These are phyloP conservation scores for Gymnocheta viridis DNA, from an alignment of 2,888 invertebrate genomes.

Conservation along the genomic window DNA sequence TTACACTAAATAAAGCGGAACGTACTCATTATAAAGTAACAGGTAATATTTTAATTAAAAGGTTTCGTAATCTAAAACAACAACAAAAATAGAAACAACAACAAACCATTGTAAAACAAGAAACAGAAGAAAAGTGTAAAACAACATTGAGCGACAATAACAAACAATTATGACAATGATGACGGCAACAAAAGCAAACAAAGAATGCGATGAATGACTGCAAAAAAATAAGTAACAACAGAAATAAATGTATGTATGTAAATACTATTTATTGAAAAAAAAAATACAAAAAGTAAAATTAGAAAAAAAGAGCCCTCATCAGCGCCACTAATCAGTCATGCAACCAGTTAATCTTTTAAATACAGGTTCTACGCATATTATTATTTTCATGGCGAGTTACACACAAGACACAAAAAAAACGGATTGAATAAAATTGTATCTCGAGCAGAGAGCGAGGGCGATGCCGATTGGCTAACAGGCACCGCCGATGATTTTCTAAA, in stretches of 20 bases:
- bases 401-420: not conserved
- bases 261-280: slow-evolving; percentile 10
- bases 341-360: slow-evolving; percentile 6
- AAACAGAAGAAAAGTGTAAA: slow-evolving; percentile 31
- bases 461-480: too few relatives aligned
- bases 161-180: slow-evolving; percentile 24
- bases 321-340: slow-evolving; percentile 6
- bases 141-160: slow-evolving; percentile 27
- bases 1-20: not conserved
- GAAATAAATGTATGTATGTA: too few relatives aligned
- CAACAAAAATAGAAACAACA: not conserved
- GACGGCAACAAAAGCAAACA: slow-evolving; percentile 7
- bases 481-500: too few relatives aligned
- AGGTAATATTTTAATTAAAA: slow-evolving; percentile 35
- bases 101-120: slow-evolving; percentile 20
- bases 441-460: too few relatives aligned
- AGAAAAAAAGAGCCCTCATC: slow-evolving; percentile 10
- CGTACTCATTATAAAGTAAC: slow-evolving; percentile 25
- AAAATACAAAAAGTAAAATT: not conserved
- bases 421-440: slow-evolving; percentile 1
- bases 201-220: slow-evolving; percentile 4
- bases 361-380: slow-evolving; percentile 13
- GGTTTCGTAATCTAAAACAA: not conserved
- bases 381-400: not conserved
- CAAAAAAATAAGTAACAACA: slow-evolving; percentile 10